A percentile compares a stretch with the other conserved stretches of the same genome.
Evolutionary conservation across 2,797 vertebrate genomes (phyloP).

Genomic region (Spea hammondii): DNA sequence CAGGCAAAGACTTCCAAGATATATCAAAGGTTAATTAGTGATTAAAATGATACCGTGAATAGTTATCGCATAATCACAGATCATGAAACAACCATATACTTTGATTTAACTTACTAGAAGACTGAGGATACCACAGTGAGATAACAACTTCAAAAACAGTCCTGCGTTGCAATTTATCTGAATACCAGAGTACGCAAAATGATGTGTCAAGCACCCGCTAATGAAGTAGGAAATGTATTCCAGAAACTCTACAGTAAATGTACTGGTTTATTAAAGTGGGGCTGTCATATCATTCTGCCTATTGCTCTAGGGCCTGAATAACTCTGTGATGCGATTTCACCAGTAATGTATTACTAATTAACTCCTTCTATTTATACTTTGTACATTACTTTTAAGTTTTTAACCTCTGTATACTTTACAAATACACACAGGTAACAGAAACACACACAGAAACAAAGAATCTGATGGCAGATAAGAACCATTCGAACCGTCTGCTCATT

Average conservation of each 20-base stretch:
- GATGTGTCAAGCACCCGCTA: constrained; percentile 14
- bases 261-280: constrained; percentile 28
- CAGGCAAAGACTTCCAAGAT: too few species aligned
- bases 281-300: constrained; percentile 27
- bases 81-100: background rate
- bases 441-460: too few species aligned
- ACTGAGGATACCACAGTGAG: background rate
- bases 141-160: constrained; percentile 1
- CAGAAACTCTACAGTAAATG: constrained; percentile 20
- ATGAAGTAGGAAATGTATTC: constrained; percentile 43
- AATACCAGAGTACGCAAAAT: constrained; percentile 26
- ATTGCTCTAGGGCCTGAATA: constrained; percentile 22
- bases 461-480: too few species aligned
- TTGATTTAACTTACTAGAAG: background rate
- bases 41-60: background rate
- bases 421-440: too few species aligned
- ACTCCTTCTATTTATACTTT: background rate
- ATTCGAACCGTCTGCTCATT: too few species aligned
- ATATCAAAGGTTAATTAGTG: too few species aligned
- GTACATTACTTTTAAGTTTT: too few species aligned
- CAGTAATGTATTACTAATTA: constrained; percentile 35
- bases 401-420: too few species aligned
- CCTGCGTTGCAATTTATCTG: constrained; percentile 11
- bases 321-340: constrained; percentile 18
- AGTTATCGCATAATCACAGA: background rate